A percentile compares a stretch with the other conserved stretches of the same genome.
These are phyloP conservation scores for Oncorhynchus mykiss DNA, from an alignment of 2,113 vertebrate genomes.

Conservation along the genomic window DNA sequence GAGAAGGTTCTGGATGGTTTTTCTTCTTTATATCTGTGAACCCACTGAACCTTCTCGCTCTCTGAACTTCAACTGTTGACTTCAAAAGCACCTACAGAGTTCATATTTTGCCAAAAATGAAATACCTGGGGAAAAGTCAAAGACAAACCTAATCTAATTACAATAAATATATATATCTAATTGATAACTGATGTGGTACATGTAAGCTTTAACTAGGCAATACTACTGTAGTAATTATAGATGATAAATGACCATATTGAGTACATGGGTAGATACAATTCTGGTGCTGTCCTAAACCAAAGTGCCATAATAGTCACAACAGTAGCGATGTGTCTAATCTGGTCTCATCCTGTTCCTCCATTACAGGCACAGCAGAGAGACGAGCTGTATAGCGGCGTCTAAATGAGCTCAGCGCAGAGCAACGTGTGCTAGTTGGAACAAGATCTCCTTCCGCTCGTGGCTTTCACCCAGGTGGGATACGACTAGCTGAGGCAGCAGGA, in stretches of 20 bases:
- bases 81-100: no score
- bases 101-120: no score
- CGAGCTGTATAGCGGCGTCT: not conserved
- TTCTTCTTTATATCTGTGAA: no score
- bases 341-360: not conserved
- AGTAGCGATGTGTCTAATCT: not conserved
- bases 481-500: conserved; percentile 31
- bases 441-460: conserved; percentile 30
- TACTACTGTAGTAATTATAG: no score
- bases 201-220: no score
- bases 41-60: no score
- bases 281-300: not conserved
- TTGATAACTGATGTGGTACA: no score
- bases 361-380: not conserved
- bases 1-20: conserved; percentile 41
- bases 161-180: no score
- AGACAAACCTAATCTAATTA: no score
- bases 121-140: no score
- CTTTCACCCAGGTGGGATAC: conserved; percentile 39
- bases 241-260: not conserved
- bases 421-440: conserved; percentile 32
- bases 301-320: not conserved
- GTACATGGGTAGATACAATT: not conserved
- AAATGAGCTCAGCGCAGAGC: not conserved
- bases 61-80: no score